Evolutionary conservation across 30 jellyfish, hydroid and myxozoan genomes (phyloP).

Genomic region (Clytia hemisphaerica): DNA sequence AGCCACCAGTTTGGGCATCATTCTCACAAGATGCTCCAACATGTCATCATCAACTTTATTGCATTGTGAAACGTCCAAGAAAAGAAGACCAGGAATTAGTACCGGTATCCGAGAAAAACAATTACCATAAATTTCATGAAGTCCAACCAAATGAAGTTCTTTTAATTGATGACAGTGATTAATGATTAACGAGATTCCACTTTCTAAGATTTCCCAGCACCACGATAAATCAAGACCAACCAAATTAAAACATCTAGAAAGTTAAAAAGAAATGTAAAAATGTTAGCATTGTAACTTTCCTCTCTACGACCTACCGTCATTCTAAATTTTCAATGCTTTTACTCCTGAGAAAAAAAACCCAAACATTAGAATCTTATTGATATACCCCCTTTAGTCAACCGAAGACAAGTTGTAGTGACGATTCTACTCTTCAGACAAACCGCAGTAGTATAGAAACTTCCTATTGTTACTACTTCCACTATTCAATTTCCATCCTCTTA

Average conservation of each 20-base stretch:
- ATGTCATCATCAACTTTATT: constrained; percentile 68
- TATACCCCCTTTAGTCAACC: no score
- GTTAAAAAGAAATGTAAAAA: neutral
- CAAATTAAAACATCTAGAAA: constrained; percentile 66
- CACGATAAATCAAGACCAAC: constrained; percentile 55
- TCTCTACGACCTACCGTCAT: no score
- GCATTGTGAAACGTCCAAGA: constrained; percentile 75
- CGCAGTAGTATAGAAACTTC: no score
- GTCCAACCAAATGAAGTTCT: constrained; percentile 62
- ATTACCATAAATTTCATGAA: constrained; percentile 63
- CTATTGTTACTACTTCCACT: no score
- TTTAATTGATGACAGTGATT: constrained; percentile 54
- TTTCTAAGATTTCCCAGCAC: constrained; percentile 96
- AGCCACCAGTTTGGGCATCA: constrained; percentile 33
- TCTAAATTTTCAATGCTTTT: no score
- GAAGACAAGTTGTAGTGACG: no score
- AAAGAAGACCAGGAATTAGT: constrained; percentile 44
- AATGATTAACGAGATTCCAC: constrained; percentile 53
- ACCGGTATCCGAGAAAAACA: constrained; percentile 44
- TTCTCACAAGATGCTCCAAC: constrained; percentile 43
- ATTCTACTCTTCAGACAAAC: no score
- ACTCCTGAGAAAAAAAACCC: neutral
- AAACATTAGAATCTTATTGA: neutral
- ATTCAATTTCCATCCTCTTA: no score
- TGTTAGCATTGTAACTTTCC: neutral